These are phyloP conservation scores for Morphnarchus princeps DNA, from an alignment of 2,113 vertebrate genomes.

Conservation along the genomic window DNA sequence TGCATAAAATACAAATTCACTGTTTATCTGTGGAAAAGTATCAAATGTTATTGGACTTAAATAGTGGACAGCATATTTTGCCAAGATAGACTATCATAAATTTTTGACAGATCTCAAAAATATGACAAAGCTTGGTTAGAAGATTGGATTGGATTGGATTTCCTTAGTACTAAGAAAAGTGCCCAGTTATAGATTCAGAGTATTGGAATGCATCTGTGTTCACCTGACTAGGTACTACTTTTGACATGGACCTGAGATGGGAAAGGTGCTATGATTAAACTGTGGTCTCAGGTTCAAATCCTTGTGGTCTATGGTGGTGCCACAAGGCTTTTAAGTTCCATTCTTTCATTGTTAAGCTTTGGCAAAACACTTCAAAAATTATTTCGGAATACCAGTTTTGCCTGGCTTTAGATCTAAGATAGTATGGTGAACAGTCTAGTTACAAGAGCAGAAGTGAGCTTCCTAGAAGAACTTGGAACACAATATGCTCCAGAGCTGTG, in stretches of 20 bases:
- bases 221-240: not conserved
- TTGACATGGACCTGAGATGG: not conserved
- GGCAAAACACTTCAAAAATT: not conserved
- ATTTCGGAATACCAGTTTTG: not conserved
- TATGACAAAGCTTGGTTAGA: not conserved
- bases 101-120: not conserved
- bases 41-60: not conserved
- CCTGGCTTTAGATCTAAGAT: not conserved
- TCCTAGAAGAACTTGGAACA: not conserved
- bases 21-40: not conserved
- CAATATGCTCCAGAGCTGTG: not conserved
- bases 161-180: not conserved
- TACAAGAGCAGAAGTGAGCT: not conserved
- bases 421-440: not conserved
- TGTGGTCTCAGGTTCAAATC: not conserved
- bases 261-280: not conserved
- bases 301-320: not conserved
- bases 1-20: not conserved
- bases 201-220: not conserved
- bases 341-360: not conserved
- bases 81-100: not conserved
- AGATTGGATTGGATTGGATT: not conserved
- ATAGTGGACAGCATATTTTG: not conserved
- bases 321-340: not conserved
- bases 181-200: not conserved